phyloP scores from a whole-genome alignment of 1,140 invertebrate genomes.

The Aporrectodea caliginosa region DNA sequence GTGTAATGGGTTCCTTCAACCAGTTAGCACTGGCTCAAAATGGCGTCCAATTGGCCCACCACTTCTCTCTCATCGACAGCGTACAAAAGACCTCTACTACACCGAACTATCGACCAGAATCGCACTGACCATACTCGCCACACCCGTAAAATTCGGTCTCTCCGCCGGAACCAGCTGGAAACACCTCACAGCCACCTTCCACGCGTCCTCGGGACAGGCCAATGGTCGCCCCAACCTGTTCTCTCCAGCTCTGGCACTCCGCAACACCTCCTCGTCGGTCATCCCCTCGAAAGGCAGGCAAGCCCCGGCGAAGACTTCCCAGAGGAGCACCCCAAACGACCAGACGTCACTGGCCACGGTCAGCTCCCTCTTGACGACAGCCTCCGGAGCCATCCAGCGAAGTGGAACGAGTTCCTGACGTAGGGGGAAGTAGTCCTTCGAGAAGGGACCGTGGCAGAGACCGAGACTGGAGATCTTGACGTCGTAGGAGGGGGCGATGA shows the following conservation, averaged over 20 bases:
- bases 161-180: neutral
- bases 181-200: conserved; percentile 4
- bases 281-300: conserved; percentile 46
- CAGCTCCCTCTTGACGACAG: conserved; percentile 72
- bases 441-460: conserved; percentile 77
- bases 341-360: conserved; percentile 51
- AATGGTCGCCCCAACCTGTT: conserved; percentile 33
- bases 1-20: too few relatives aligned
- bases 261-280: conserved; percentile 61
- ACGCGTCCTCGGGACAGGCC: conserved; percentile 1
- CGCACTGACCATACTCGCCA: neutral
- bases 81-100: too few relatives aligned
- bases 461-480: conserved; percentile 79
- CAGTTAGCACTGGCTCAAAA: too few relatives aligned
- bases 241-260: conserved; percentile 52
- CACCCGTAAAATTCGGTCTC: conserved; percentile 11
- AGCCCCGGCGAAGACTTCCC: conserved; percentile 51
- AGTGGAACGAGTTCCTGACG: conserved; percentile 66
- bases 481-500: conserved; percentile 75
- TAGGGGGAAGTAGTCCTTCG: conserved; percentile 68
- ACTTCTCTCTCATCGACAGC: too few relatives aligned
- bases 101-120: neutral
- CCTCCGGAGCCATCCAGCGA: conserved; percentile 83
- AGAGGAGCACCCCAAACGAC: conserved; percentile 52
- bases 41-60: too few relatives aligned